These are phyloP conservation scores for Craterocephalus amniculus DNA, from an alignment of 2,797 vertebrate species.

Conservation along the genomic window DNA sequence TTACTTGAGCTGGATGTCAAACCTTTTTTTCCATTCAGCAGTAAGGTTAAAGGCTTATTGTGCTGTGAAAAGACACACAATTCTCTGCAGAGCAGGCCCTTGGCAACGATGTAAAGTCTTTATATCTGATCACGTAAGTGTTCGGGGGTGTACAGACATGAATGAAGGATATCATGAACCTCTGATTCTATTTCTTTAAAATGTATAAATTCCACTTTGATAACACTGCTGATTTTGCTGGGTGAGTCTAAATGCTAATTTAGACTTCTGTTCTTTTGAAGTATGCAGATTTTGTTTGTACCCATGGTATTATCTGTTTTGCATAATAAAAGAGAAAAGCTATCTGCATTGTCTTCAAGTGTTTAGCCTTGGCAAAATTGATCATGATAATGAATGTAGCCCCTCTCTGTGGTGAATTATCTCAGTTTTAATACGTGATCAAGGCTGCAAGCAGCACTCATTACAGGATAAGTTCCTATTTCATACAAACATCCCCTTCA, in stretches of 20 bases:
- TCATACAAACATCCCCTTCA: background rate
- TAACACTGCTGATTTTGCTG: too few species aligned
- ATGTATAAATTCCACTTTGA: too few species aligned
- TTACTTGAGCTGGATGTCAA: background rate
- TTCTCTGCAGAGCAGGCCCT: background rate
- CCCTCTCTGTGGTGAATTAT: background rate
- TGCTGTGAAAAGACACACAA: background rate
- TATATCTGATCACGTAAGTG: background rate
- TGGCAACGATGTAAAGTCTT: slow-evolving; percentile 6
- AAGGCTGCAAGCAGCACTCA: background rate
- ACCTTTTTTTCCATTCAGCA: background rate
- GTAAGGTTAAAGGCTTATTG: background rate
- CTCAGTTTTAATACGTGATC: background rate
- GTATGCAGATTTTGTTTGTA: background rate
- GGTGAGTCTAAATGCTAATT: too few species aligned
- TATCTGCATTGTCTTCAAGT: background rate
- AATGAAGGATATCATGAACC: background rate
- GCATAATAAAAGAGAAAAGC: background rate
- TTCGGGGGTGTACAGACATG: background rate
- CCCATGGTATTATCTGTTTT: too few species aligned
- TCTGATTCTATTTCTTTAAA: too few species aligned
- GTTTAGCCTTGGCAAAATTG: background rate
- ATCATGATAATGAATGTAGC: too few species aligned
- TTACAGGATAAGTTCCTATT: background rate
- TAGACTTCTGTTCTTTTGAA: background rate